Evolutionary conservation across 2,113 vertebrate genomes (phyloP).

Genomic region (Bucco capensis): DNA sequence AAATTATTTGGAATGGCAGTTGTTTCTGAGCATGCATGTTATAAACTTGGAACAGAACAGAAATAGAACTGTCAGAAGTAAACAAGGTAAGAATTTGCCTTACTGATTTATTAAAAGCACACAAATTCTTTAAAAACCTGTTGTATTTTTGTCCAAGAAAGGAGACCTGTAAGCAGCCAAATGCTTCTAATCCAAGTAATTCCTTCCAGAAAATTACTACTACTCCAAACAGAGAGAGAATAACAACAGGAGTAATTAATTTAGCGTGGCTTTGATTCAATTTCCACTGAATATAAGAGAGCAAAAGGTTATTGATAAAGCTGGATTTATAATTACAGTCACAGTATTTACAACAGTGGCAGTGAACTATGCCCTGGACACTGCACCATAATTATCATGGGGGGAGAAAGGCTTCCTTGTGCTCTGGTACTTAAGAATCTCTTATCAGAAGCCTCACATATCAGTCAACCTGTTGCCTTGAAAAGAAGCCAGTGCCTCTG

Average conservation of each 20-base stretch:
- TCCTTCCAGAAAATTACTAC: not conserved
- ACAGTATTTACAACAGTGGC: not conserved
- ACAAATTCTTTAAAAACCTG: not conserved
- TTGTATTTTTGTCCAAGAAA: not conserved
- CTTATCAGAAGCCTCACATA: not conserved
- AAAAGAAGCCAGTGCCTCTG: not conserved
- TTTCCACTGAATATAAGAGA: not conserved
- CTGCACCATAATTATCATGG: not conserved
- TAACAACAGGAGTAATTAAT: not conserved
- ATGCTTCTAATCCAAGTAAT: not conserved
- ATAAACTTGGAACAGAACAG: not conserved
- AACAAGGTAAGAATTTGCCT: not conserved
- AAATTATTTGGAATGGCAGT: not conserved
- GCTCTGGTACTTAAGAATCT: not conserved
- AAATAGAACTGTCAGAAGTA: not conserved
- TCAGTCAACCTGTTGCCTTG: not conserved
- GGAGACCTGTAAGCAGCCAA: not conserved
- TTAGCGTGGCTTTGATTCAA: not conserved
- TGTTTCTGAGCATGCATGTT: not conserved
- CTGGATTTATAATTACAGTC: not conserved
- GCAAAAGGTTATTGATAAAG: not conserved
- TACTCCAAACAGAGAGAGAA: not conserved
- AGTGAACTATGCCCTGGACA: not conserved
- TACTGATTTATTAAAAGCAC: not conserved
- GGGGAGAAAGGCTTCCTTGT: not conserved